Base-by-base conservation (phyloP, 2,113 vertebrate species). In the Bombycilla garrulus region DNA sequence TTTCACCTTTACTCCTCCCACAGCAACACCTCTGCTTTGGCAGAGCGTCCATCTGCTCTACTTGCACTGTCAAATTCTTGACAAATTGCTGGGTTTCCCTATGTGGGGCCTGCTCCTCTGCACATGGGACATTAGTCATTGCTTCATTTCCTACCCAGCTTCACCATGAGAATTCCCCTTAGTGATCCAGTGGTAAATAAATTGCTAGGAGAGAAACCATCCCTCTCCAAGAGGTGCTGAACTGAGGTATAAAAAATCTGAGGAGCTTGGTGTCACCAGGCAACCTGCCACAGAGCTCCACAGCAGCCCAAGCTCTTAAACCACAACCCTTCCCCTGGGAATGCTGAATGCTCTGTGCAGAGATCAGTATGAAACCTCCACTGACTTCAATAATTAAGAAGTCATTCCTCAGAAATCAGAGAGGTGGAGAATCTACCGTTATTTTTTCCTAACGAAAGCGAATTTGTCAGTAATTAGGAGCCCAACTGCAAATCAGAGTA, bases 1-100 rank as follows among this genome's bases (percentile, higher is more conserved):
- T 50, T 90, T 84, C 95, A 86, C 86, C 88, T 56, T 25, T 29
- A 54, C 80, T 86, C 84, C 93, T 95, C 93, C 90, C 93, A 84
- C 84, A 77, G 66, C 66, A 86, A 78, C 62, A 89, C 94, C 92
- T 84, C 4, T 0, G 54, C 64, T 69, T 54, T 70, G 82, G 91
- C 91, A 93, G 80, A 31, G 40, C 0, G 0, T 76, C 81, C 61
- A 47, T 33, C 60, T 2, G 0, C 67, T 56, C 70, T 86, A 38
- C 76, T 88, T 66, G 74, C 56, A 48, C 50, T 45, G 44, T 86
- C 85, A 94, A 62, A n/a, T 19, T 81, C 86, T 73, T 2, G 5
- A 94, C 82, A 93, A 86, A 94, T 86, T 95, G 74, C 44, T 48
- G 20, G 31, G 42, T 66, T 85, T 77, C 54, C 47, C 62, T 81